These are phyloP conservation scores for Engystomops pustulosus DNA, from an alignment of 2,113 vertebrate genomes.

Conservation along the genomic window DNA sequence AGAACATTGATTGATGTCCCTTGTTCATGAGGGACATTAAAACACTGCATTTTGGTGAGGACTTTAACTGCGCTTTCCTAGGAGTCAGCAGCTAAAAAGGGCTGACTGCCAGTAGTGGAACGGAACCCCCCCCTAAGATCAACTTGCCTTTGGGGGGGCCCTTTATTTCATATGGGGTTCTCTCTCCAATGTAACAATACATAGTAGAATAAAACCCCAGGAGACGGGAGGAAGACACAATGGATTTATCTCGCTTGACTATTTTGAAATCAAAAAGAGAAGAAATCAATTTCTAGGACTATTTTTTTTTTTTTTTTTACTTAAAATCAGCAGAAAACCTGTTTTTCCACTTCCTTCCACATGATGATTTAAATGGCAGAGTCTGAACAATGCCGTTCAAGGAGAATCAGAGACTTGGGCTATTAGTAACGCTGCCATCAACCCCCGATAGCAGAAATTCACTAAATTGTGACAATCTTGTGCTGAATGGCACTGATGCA, in stretches of 20 bases:
- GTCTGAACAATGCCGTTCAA: slow-evolving; percentile 25
- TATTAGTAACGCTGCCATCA: slow-evolving; percentile 10
- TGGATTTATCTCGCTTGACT: slow-evolving; percentile 11
- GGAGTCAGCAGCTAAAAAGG: background rate
- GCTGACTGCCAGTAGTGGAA: background rate
- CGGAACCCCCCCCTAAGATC: background rate
- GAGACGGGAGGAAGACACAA: background rate
- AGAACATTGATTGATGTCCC: background rate
- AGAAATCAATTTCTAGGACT: background rate
- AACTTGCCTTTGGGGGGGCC: slow-evolving; percentile 1
- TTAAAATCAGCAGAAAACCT: slow-evolving; percentile 28
- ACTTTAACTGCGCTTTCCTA: background rate
- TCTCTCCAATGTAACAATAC: background rate
- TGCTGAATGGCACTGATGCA: slow-evolving; percentile 5
- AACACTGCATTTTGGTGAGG: background rate
- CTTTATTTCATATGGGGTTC: slow-evolving; percentile 15
- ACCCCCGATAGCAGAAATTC: slow-evolving; percentile 7
- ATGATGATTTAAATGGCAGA: slow-evolving; percentile 24
- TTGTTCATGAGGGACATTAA: background rate
- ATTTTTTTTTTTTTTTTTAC: slow-evolving; percentile 1
- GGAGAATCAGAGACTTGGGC: background rate
- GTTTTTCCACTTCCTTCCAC: slow-evolving; percentile 20
- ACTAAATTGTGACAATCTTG: slow-evolving; percentile 37
- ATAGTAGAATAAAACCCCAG: slow-evolving; percentile 7
- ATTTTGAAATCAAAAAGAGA: slow-evolving; percentile 24